Evolutionary conservation across 2,888 invertebrate species (phyloP).

Genomic region (Leptopilina myrica): DNA sequence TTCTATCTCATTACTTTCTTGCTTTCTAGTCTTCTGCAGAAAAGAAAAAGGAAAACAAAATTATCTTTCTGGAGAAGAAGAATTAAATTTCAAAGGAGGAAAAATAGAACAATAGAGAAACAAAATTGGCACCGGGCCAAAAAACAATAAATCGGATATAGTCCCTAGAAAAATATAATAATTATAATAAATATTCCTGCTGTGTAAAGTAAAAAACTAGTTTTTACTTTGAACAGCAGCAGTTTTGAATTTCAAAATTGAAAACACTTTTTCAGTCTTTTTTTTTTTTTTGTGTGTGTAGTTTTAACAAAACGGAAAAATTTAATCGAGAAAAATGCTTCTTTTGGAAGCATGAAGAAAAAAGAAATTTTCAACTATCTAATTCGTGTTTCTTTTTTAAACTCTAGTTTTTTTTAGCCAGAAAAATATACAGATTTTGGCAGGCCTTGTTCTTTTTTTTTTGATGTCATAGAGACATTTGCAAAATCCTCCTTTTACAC

Average conservation of each 20-base stretch:
- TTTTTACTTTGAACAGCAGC: not conserved
- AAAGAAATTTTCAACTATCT: conserved; percentile 30
- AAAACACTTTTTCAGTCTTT: conserved; percentile 25
- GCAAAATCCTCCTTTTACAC: not conserved
- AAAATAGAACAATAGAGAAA: conserved; percentile 5
- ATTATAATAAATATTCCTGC: not conserved
- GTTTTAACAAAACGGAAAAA: not conserved
- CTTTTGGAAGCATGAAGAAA: not conserved
- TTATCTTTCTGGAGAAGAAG: not conserved
- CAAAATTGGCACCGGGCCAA: conserved; percentile 37
- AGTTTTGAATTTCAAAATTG: not conserved
- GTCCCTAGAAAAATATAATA: conserved; percentile 14
- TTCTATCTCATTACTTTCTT: no score
- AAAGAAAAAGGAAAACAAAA: no score
- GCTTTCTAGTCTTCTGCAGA: no score
- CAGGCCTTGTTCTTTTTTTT: not conserved
- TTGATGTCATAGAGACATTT: no score
- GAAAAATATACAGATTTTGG: conserved; percentile 37
- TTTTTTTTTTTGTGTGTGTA: not conserved
- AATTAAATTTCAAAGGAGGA: not conserved
- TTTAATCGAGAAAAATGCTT: not conserved
- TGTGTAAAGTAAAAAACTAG: no score
- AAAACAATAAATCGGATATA: conserved; percentile 33
- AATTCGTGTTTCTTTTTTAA: conserved; percentile 14
- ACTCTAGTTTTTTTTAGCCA: not conserved